Evolutionary conservation across 2,113 vertebrate genomes (phyloP).

Genomic region (Semicossyphus pulcher): DNA sequence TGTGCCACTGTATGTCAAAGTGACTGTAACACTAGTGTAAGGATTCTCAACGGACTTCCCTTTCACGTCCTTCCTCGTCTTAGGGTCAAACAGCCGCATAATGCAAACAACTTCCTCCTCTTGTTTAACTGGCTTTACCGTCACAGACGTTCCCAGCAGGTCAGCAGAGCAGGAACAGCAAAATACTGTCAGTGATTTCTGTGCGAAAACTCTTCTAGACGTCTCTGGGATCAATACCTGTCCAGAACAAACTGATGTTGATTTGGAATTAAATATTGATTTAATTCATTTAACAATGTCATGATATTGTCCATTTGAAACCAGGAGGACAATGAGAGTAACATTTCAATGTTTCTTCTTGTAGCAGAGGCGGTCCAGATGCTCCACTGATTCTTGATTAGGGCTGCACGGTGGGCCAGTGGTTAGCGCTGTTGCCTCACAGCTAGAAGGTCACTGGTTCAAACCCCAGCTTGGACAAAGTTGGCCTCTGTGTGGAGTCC

Average conservation of each 20-base stretch:
- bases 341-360: slow-evolving; percentile 6
- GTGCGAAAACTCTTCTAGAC: slow-evolving; percentile 39
- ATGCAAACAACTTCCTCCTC: no score
- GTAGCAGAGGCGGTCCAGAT: not conserved
- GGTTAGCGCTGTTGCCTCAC: no score
- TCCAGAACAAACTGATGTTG: slow-evolving; percentile 45
- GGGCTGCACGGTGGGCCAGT: no score
- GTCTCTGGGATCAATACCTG: slow-evolving; percentile 48
- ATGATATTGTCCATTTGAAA: slow-evolving; percentile 4
- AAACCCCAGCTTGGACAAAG: no score
- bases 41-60: no score
- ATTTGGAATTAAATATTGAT: slow-evolving; percentile 69
- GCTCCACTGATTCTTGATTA: not conserved
- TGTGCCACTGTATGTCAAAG: no score
- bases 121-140: not conserved
- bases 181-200: slow-evolving; percentile 52
- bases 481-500: no score
- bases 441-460: no score
- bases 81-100: no score
- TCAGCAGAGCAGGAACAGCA: slow-evolving; percentile 2
- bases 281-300: slow-evolving; percentile 26
- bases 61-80: no score
- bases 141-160: not conserved
- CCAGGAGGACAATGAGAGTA: not conserved
- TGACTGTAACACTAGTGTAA: no score